A percentile compares a stretch with the other conserved stretches of the same genome.
phyloP scores from a whole-genome alignment of 2,797 vertebrate species.

The Sylvia borin region DNA sequence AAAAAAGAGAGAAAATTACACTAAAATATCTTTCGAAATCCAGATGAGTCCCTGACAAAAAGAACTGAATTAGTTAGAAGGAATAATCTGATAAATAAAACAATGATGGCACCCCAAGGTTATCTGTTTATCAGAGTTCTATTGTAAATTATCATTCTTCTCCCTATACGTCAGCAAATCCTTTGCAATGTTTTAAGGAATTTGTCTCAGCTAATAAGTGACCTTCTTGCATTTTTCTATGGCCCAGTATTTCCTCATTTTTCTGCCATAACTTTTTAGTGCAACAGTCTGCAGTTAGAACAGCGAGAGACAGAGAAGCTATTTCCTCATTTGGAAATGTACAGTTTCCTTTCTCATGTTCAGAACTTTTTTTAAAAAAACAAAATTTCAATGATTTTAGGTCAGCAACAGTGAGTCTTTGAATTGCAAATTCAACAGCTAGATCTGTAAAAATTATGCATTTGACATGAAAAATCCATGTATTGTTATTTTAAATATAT shows the following conservation, averaged over 20 bases:
- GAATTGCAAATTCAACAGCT: neutral
- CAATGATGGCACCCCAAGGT: neutral
- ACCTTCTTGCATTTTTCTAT: neutral
- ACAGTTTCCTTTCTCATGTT: neutral
- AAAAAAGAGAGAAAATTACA: neutral
- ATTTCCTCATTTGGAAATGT: neutral
- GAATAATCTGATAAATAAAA: neutral
- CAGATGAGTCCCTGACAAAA: neutral
- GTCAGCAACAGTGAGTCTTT: neutral
- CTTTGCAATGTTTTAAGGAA: conserved; percentile 4
- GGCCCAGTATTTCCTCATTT: neutral
- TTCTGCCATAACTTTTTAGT: neutral
- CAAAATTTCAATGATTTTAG: neutral
- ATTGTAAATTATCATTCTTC: neutral
- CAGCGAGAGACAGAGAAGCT: neutral
- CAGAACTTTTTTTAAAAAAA: neutral
- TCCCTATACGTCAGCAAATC: neutral
- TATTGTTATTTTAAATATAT: neutral
- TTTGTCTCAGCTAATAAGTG: neutral
- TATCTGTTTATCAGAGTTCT: conserved; percentile 1
- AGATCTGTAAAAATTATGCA: neutral
- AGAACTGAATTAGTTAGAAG: neutral
- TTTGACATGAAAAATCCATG: neutral
- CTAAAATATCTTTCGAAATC: neutral
- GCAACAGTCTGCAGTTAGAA: neutral